Conservation (phyloP, 2,797 vertebrate genomes). For the Peromyscus melanophrys region DNA sequence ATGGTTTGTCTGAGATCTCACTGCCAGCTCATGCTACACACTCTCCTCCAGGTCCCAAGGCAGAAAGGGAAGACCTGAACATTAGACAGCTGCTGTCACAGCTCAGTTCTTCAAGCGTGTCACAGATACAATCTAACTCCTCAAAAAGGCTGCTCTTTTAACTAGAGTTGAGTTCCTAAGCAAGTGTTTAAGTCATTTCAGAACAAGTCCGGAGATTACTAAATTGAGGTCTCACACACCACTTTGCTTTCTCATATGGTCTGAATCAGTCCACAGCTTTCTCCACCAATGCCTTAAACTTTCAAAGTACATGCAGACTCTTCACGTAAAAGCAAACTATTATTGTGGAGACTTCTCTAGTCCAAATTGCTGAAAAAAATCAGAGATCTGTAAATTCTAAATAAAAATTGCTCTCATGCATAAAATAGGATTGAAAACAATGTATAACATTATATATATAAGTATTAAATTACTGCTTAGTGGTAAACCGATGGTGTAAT, state of each 20-base stretch:
- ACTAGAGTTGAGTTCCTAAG: constrained; percentile 11
- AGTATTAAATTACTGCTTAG: constrained; percentile 17
- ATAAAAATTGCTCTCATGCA: constrained; percentile 18
- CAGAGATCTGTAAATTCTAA: constrained; percentile 12
- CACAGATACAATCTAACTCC: constrained; percentile 35
- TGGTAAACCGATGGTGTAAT: constrained; percentile 13
- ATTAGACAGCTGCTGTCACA: not conserved
- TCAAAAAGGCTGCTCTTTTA: constrained; percentile 48
- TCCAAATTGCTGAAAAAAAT: constrained; percentile 44
- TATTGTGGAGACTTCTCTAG: constrained; percentile 31
- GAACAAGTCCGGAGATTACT: not conserved
- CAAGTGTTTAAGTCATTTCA: not conserved
- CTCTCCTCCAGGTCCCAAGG: not conserved
- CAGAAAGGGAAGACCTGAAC: not conserved
- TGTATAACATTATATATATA: not conserved
- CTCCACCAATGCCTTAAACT: not conserved
- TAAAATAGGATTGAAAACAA: constrained; percentile 31
- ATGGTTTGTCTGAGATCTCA: not conserved
- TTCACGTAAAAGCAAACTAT: constrained; percentile 46
- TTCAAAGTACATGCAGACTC: not conserved
- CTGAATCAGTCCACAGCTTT: not conserved
- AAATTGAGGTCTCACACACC: not conserved
- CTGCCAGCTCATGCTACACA: not conserved
- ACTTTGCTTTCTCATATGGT: not conserved
- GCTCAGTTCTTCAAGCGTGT: constrained; percentile 3